A percentile compares a stretch with the other conserved stretches of the same genome.
Evolutionary conservation across 2,888 invertebrate genomes (phyloP).

Genomic region (Tanytarsus gracilentus): DNA sequence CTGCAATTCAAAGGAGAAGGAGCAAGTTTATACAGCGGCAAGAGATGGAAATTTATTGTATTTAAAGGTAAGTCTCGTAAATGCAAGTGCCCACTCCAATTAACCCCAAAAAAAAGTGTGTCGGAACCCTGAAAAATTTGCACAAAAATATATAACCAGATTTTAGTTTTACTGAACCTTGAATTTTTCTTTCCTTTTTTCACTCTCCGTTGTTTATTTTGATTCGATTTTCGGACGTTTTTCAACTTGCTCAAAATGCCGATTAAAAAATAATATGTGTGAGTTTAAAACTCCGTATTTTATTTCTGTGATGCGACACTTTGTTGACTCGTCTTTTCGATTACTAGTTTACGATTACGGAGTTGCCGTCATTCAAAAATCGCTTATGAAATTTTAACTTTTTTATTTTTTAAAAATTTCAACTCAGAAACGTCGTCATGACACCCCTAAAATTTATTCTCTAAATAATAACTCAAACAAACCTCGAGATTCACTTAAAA

Average conservation of each 20-base stretch:
- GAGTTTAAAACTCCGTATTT: too few species aligned
- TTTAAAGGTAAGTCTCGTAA: constrained; percentile 19
- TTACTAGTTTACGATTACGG: too few species aligned
- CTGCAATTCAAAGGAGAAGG: constrained; percentile 21
- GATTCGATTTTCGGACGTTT: constrained; percentile 24
- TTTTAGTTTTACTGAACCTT: constrained; percentile 19
- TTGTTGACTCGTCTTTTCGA: too few species aligned
- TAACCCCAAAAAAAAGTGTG: not conserved
- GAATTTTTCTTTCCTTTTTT: constrained; percentile 15
- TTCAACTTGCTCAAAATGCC: not conserved
- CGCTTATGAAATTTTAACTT: too few species aligned
- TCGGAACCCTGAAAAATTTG: not conserved
- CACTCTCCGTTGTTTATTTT: constrained; percentile 22
- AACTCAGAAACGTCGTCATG: too few species aligned
- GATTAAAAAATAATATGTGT: too few species aligned
- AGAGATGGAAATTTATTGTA: constrained; percentile 24
- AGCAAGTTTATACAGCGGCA: constrained; percentile 17
- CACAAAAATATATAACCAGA: not conserved
- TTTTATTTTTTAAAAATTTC: too few species aligned
- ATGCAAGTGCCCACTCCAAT: not conserved
- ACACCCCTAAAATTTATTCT: too few species aligned
- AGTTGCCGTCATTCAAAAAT: too few species aligned
- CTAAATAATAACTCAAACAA: too few species aligned
- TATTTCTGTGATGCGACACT: too few species aligned
- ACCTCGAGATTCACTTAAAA: too few species aligned